Evolutionary conservation across 2,888 invertebrate genomes (phyloP).

Genomic region (Thecophora atra): DNA sequence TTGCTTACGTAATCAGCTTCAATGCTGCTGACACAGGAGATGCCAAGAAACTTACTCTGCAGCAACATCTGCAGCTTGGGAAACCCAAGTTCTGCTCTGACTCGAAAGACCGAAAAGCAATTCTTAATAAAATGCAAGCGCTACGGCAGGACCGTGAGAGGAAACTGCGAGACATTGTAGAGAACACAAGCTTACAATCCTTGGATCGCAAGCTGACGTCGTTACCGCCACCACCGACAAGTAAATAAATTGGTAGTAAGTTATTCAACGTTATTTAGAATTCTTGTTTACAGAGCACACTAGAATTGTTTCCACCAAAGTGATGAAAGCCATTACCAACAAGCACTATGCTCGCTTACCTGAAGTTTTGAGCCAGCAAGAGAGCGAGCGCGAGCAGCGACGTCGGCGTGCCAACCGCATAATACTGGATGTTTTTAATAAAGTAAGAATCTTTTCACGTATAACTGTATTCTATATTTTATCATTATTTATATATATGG

Average conservation of each 20-base stretch:
- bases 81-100: constrained; percentile 76
- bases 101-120: constrained; percentile 64
- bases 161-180: constrained; percentile 58
- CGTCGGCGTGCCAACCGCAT: constrained; percentile 76
- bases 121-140: constrained; percentile 58
- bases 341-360: constrained; percentile 76
- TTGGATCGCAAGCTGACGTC: constrained; percentile 55
- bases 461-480: too few species aligned
- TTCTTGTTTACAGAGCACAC: constrained; percentile 61
- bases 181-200: constrained; percentile 54
- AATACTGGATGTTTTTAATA: constrained; percentile 80
- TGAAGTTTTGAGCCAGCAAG: constrained; percentile 75
- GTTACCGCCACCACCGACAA: constrained; percentile 63
- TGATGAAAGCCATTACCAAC: constrained; percentile 72
- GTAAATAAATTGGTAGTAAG: constrained; percentile 51
- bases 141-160: constrained; percentile 57
- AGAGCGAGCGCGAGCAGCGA: constrained; percentile 71
- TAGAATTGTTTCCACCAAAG: constrained; percentile 68
- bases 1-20: constrained; percentile 62
- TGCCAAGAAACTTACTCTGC: constrained; percentile 64
- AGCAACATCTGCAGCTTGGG: constrained; percentile 77
- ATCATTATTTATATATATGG: not conserved
- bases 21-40: constrained; percentile 32
- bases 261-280: not conserved
- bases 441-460: constrained; percentile 66